Conservation (phyloP, 2,888 invertebrate genomes). For the Drosophila bunnanda region DNA sequence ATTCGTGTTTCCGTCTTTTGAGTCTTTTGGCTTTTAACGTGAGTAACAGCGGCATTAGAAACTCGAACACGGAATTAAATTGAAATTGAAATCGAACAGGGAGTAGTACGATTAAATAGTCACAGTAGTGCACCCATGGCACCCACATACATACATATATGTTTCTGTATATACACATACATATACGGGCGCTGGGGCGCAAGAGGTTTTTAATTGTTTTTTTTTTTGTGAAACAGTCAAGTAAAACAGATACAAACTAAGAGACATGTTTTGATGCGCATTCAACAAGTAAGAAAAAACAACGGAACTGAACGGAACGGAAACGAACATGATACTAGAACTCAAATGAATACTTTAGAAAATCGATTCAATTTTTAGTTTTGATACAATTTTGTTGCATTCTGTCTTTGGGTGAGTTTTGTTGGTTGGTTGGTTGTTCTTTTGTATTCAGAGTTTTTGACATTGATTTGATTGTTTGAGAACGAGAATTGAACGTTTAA, state of each 20-base stretch:
- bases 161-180: constrained; percentile 30
- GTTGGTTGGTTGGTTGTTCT: constrained; percentile 58
- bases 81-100: constrained; percentile 36
- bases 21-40: constrained; percentile 35
- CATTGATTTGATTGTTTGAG: constrained; percentile 64
- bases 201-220: constrained; percentile 16
- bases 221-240: constrained; percentile 60
- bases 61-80: constrained; percentile 21
- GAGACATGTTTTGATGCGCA: constrained; percentile 64
- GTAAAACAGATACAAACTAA: constrained; percentile 66
- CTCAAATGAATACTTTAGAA: constrained; percentile 48
- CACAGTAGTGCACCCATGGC: constrained; percentile 32
- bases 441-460: constrained; percentile 65
- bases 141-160: constrained; percentile 44
- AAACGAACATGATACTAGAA: constrained; percentile 52
- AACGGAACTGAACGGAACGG: constrained; percentile 46
- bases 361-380: constrained; percentile 38
- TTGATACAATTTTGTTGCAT: constrained; percentile 48
- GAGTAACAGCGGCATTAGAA: constrained; percentile 31
- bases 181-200: constrained; percentile 7
- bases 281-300: constrained; percentile 51
- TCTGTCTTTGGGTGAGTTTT: constrained; percentile 58
- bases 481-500: constrained; percentile 53
- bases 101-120: constrained; percentile 48
- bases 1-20: constrained; percentile 33